A percentile compares a stretch with the other conserved stretches of the same genome.
Evolutionary conservation across 37 sponge, comb jelly and placozoan species (phyloP).

Genomic region (Diacarnus erythraeanus): DNA sequence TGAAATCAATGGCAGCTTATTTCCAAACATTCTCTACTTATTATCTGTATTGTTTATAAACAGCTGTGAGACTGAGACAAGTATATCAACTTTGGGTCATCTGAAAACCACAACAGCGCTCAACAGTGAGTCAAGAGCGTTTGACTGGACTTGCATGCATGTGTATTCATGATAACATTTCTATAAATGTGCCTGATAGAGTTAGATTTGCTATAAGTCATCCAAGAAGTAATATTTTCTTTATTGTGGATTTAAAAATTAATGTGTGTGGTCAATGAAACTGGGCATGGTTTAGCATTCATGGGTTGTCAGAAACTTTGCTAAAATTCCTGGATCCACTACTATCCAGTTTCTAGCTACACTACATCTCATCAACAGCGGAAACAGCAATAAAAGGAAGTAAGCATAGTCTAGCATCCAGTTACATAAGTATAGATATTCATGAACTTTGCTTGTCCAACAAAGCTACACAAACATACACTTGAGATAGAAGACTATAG

Average conservation of each 20-base stretch:
- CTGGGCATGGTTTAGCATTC: background rate
- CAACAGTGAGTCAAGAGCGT: background rate
- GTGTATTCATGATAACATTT: background rate
- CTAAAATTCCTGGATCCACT: too few species aligned
- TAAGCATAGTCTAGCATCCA: too few species aligned
- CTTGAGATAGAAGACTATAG: too few species aligned
- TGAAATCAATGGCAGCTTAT: background rate
- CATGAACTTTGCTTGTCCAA: too few species aligned
- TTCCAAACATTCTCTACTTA: background rate
- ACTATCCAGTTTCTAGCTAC: too few species aligned
- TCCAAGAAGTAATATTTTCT: background rate
- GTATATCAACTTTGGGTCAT: background rate
- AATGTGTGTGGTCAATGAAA: background rate
- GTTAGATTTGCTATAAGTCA: background rate
- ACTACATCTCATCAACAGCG: too few species aligned
- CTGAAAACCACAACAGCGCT: background rate
- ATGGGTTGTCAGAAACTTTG: too few species aligned
- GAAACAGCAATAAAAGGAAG: too few species aligned
- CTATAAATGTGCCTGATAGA: background rate
- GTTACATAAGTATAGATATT: too few species aligned
- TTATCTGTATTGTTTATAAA: background rate
- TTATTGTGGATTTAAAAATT: background rate
- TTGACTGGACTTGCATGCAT: background rate
- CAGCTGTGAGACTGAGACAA: background rate
- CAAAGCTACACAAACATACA: too few species aligned